Evolutionary conservation across 2,797 vertebrate species (phyloP).

Genomic region (Picus viridis): DNA sequence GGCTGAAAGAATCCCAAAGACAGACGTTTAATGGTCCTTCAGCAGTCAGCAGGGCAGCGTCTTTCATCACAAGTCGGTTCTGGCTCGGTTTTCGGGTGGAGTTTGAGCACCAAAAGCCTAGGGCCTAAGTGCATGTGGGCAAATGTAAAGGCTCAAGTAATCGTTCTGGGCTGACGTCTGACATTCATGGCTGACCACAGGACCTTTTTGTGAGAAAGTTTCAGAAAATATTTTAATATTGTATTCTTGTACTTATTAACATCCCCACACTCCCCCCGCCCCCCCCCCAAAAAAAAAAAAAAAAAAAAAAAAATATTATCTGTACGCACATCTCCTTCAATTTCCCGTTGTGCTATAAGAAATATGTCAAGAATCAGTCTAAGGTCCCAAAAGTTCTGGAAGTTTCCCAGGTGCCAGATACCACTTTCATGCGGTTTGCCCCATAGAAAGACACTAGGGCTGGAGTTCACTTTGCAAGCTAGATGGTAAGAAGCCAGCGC

Average conservation of each 20-base stretch:
- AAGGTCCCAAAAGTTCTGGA: neutral
- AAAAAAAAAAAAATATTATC: neutral
- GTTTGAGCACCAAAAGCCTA: neutral
- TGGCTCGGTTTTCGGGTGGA: neutral
- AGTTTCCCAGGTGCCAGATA: neutral
- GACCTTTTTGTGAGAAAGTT: neutral
- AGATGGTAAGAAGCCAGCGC: neutral
- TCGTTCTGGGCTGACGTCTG: neutral
- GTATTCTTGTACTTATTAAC: neutral
- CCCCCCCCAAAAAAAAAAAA: no score
- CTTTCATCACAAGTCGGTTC: neutral
- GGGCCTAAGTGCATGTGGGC: neutral
- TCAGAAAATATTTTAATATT: neutral
- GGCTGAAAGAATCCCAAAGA: neutral
- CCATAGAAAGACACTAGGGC: neutral
- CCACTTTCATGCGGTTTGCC: neutral
- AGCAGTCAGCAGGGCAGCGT: neutral
- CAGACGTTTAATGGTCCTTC: no score
- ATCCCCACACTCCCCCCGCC: no score
- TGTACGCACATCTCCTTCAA: neutral
- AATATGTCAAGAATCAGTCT: neutral
- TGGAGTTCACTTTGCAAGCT: neutral
- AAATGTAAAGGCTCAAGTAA: neutral
- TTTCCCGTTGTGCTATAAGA: neutral
- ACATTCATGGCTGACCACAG: accelerated